Evolutionary conservation across 2,888 invertebrate species (phyloP), one percentile per base, ranked within the genome.

Genomic region (Agrotis segetum): DNA sequence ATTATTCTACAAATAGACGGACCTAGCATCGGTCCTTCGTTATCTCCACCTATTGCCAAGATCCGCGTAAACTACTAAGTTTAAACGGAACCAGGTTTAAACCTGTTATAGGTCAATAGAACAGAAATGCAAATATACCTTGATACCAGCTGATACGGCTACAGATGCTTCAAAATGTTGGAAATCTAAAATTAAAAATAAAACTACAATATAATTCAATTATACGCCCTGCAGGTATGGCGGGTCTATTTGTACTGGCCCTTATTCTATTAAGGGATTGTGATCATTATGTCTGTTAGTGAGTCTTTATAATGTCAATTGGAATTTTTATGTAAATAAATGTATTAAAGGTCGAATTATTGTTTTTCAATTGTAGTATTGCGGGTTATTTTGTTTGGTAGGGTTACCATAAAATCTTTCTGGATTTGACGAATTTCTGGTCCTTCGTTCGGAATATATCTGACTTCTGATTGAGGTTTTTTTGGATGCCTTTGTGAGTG

Each of bases 321-420:
- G 71, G 75, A 81, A 88, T 88, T 87, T 89, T 89, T 89, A 89
- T 89, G 89, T 82, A 85, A 87, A 88, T 88, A 77, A 68, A 64
- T 67, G 78, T 72, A 70, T 65, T 68, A 88, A 88, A 86, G 84
- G 85, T 83, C 85, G 76, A 81, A 83, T 86, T 83, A 85, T 87
- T 86, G 82, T 84, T 85, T 84, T 82, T 85, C 83, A 76, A 79
- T 83, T 81, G 83, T 77, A 61, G 3, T n/a, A 29, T 79, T 53
- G 72, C 72, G 59, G 71, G 64, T 53, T 34, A 52, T 56, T 34
- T 34, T 14, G 34, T 34, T 1, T 56, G 3, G 2, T 56, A 56
- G 14, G 34, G 56, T 56, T 56, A 34, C 34, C 56, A 19, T 9
- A 9, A 9, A 2, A 0, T 13, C 13, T 4, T n/a, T 11, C 6